Base-by-base conservation (phyloP, 2,797 vertebrate species). In the Sternarchorhynchus goeldii region DNA sequence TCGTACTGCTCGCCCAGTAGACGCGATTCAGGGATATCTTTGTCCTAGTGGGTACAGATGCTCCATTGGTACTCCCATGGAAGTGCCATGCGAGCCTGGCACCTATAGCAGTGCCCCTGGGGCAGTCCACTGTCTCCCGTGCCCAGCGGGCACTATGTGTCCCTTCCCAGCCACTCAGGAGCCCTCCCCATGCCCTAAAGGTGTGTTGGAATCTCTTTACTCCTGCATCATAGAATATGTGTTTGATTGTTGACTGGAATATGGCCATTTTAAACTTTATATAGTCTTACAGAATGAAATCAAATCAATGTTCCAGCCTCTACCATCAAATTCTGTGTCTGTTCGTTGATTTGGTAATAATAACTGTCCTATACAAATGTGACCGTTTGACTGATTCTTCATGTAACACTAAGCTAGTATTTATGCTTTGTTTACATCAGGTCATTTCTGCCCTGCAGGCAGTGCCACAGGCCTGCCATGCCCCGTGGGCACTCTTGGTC, bases 1-100 rank as follows among this genome's bases (percentile, higher is more conserved):
- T 79, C 83, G 89, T 6, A 89, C 86, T 75, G 90, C 96, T 14
- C 88, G 89, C 29, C 96, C 96, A 0, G 88, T 87, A 0, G 91
- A 96, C 72, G 92, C 91, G 25, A 85, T 85, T 81, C 90, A 89
- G 12, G 95, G 96, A 3, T 97, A 98, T 85, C 82, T 88, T 10
- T 98, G 97, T 80, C 95, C 95, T 0, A 86, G 87, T 0, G 95
- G 96, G 65, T 93, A 95, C 86, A 88, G 79, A 86, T 99, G 96
- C 86, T 94, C 95, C 0, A 77, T 86, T 8, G 96, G 96, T 81
- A 89, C 92, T 3, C 87, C 80, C 60, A 67, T 82, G 0, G 94
- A 95, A 71, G 50, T 94, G 59, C 94, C 96, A 34, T 99, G 96
- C 74, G 88, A 93, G 81, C 94, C 96, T 39, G 96, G 96, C 58